Base-by-base conservation (phyloP, 1,140 invertebrate species). In the Drosophila neocordata region DNA sequence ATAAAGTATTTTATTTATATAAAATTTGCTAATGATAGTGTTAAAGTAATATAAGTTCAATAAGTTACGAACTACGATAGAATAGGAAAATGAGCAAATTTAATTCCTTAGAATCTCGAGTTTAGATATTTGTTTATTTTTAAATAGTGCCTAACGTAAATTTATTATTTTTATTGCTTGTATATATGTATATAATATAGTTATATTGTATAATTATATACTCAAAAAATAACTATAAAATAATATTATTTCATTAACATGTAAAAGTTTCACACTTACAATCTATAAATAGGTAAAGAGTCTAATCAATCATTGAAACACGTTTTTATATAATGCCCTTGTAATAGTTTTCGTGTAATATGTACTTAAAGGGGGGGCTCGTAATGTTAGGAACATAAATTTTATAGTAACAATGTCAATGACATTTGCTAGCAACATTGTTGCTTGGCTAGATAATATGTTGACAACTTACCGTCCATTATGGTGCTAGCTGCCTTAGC, bases 391-490 rank as follows among this genome's bases (percentile, higher is more conserved):
- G 24, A 44, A 13, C 0, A 27, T 56, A 56, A 18, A 18, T 31
- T 31, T 57, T 71, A 1, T 51, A 51, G 57, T 59, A 27, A 24
- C 41, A 62, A 63, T 71, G 74, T 77, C 74, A 77, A 67, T 77
- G 75, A 77, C 73, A 37, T 22, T 22, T 34, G 27, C 18, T 51
- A 31, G 56, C 65, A 61, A 51, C 56, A 69, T 55, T 61, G 69
- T 67, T 62, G 65, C 65, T 20, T 15, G 20, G 11, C 20, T 53
- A 20, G 9, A 6, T 27, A n/a, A 60, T 52, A 57, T 52, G 70
- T 76, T 76, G 73, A 51, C 22, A 37, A 74, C 87, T 89, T 87
- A 90, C 87, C 87, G 65, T 71, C 37, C 87, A 89, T 90, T 65
- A 67, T 85, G 74, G 3, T 11, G 41, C 15, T 37, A 73, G 87